Percentiles rank a stretch among this genome's conserved stretches.
Conservation (phyloP, 2,113 vertebrate species). For the Ranitomeya variabilis region DNA sequence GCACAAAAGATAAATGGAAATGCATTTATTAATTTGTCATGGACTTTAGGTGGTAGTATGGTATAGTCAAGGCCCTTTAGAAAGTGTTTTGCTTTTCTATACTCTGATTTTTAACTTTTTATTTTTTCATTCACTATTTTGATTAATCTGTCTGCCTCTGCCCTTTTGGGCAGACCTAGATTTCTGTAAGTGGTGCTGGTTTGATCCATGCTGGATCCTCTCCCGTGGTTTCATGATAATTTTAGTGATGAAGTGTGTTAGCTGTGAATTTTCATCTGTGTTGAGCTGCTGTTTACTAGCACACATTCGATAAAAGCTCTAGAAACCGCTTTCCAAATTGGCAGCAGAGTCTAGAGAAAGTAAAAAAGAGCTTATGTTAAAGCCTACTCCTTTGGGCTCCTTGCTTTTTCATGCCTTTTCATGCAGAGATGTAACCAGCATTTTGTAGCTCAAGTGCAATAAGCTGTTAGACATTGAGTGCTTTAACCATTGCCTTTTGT, state of each 20-base stretch:
- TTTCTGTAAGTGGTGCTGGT: neutral
- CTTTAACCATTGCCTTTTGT: neutral
- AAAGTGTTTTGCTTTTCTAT: too few relatives aligned
- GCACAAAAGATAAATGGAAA: too few relatives aligned
- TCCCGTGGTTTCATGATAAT: neutral
- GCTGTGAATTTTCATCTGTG: constrained; percentile 1
- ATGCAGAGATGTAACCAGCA: neutral
- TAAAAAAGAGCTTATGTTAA: neutral
- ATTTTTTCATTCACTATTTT: neutral
- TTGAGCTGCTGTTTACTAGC: neutral
- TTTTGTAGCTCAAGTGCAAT: neutral
- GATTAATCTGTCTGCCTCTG: neutral
- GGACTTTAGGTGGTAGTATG: too few relatives aligned
- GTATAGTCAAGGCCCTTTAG: too few relatives aligned
- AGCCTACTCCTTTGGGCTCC: neutral
- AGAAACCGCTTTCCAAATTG: neutral
- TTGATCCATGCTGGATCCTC: neutral
- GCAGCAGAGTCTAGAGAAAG: neutral
- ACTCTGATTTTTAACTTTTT: neutral
- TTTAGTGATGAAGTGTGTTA: neutral
- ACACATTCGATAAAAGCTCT: neutral
- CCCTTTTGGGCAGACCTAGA: neutral
- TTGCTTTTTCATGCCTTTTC: neutral
- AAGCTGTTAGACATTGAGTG: neutral
- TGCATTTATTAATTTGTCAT: too few relatives aligned